These are phyloP conservation scores for Cryptoblepharus egeriae DNA, from an alignment of 2,797 vertebrate genomes.

Conservation along the genomic window DNA sequence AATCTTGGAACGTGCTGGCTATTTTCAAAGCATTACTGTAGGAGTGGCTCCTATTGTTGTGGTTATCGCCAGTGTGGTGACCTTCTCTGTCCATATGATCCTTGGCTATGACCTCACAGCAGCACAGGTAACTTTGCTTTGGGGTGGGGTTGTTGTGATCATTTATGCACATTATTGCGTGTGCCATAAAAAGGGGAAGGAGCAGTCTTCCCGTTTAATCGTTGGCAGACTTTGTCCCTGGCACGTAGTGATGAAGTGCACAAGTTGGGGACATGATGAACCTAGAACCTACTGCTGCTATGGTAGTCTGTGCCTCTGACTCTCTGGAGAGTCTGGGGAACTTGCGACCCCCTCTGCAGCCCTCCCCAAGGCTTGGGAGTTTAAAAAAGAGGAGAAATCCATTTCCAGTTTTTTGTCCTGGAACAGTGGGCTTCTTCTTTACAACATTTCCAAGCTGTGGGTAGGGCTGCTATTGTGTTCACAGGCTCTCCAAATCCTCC, in stretches of 20 bases:
- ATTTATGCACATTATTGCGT: background rate
- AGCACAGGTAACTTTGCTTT: conserved; percentile 82
- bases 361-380: too few relatives aligned
- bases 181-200: background rate
- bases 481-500: too few relatives aligned
- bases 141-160: background rate
- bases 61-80: conserved; percentile 92
- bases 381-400: too few relatives aligned
- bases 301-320: too few relatives aligned
- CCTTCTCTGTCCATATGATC: conserved; percentile 91
- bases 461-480: too few relatives aligned
- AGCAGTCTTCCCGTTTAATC: background rate
- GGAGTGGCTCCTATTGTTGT: conserved; percentile 92
- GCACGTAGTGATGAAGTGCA: background rate
- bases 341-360: too few relatives aligned
- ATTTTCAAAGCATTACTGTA: conserved; percentile 94
- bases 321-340: too few relatives aligned
- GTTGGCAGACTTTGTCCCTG: too few relatives aligned
- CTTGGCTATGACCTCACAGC: conserved; percentile 92
- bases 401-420: too few relatives aligned
- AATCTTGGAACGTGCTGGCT: conserved; percentile 87
- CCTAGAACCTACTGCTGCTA: background rate
- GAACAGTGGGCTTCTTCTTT: too few relatives aligned
- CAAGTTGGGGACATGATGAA: background rate
- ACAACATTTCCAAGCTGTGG: too few relatives aligned